phyloP scores from a whole-genome alignment of 1,140 invertebrate genomes.

The silkworm (Bombyx mori) region ASM3026992v2 NC_085109.1:4553501-4554000 shows the following conservation, averaged over 20 bases:
- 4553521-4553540: too few relatives aligned
- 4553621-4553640: too few relatives aligned
- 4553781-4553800: constrained; percentile 25
- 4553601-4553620: too few relatives aligned
- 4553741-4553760: background rate
- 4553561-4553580: too few relatives aligned
- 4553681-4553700: too few relatives aligned
- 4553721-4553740: too few relatives aligned
- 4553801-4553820: constrained; percentile 20
- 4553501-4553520: too few relatives aligned
- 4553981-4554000: constrained; percentile 74
- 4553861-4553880: constrained; percentile 38
- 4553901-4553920: constrained; percentile 37
- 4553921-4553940: constrained; percentile 62
- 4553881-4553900: constrained; percentile 28
- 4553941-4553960: constrained; percentile 64
- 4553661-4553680: too few relatives aligned
- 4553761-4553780: constrained; percentile 38
- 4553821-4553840: constrained; percentile 46
- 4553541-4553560: too few relatives aligned
- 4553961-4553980: constrained; percentile 66
- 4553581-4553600: too few relatives aligned
- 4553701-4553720: too few relatives aligned
- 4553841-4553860: constrained; percentile 44
- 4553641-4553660: too few relatives aligned